A percentile compares a stretch with the other conserved stretches of the same genome.
These are phyloP conservation scores for Exephanes ischioxanthus DNA, from an alignment of 2,888 invertebrate genomes.

Conservation along the genomic window DNA sequence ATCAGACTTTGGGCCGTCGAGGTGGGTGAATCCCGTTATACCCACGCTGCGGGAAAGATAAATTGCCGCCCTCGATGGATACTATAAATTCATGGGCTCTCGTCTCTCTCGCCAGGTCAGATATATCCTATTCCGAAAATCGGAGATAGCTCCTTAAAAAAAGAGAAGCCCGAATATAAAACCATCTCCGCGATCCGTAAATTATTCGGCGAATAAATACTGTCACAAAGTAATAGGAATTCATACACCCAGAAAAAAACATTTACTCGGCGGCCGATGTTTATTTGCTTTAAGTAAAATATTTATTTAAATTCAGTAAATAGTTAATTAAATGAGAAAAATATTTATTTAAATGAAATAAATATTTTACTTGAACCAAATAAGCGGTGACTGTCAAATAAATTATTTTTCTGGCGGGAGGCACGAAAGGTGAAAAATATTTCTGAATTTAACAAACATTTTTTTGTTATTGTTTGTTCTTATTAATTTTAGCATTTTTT, in stretches of 20 bases:
- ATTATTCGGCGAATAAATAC: neutral
- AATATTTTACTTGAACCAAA: no score
- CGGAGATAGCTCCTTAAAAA: neutral
- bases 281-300: no score
- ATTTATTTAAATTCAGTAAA: no score
- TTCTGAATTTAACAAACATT: neutral
- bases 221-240: neutral
- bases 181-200: neutral
- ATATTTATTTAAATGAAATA: no score
- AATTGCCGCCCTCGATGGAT: conserved; percentile 53
- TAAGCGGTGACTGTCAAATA: no score
- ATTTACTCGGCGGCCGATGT: no score
- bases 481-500: no score
- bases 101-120: neutral
- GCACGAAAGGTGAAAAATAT: neutral
- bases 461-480: no score
- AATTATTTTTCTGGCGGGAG: neutral
- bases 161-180: neutral
- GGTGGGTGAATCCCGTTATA: conserved; percentile 25
- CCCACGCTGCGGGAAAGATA: conserved; percentile 41
- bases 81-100: conserved; percentile 58
- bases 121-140: neutral
- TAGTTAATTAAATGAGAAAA: no score
- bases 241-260: no score
- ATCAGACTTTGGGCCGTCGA: conserved; percentile 46